Conservation (phyloP, 2,113 vertebrate genomes). For the Mustela lutreola region DNA sequence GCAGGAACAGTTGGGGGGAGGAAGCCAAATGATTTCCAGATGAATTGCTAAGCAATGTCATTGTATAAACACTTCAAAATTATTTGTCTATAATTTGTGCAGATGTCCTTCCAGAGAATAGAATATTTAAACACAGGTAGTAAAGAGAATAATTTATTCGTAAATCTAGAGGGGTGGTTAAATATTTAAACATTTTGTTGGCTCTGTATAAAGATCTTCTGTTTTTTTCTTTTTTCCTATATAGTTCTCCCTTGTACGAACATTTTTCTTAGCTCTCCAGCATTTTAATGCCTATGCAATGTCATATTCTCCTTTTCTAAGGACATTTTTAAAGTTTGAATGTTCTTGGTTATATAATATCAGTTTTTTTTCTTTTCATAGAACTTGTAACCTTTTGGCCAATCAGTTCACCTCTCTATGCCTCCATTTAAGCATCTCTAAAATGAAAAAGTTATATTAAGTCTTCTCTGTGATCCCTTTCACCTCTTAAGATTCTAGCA, state of each 20-base stretch:
- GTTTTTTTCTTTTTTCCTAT: slow-evolving; percentile 8
- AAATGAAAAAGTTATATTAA: slow-evolving; percentile 33
- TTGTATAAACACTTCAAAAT: slow-evolving; percentile 25
- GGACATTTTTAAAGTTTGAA: neutral
- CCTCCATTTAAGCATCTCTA: slow-evolving; percentile 20
- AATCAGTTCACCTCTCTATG: neutral
- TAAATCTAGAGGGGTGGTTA: slow-evolving; percentile 45
- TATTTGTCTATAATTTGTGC: slow-evolving; percentile 34
- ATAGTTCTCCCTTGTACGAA: neutral
- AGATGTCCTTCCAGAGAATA: neutral
- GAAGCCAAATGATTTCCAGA: slow-evolving; percentile 9
- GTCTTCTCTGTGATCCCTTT: slow-evolving; percentile 9
- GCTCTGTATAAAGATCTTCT: neutral
- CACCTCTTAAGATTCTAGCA: slow-evolving; percentile 36
- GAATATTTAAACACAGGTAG: slow-evolving; percentile 33
- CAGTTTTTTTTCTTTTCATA: slow-evolving; percentile 36
- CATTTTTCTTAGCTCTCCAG: slow-evolving; percentile 49
- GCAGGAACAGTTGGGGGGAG: neutral
- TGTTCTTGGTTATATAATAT: slow-evolving; percentile 9
- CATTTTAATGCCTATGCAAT: slow-evolving; percentile 3
- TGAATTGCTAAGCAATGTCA: slow-evolving; percentile 38
- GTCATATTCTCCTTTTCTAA: slow-evolving; percentile 42
- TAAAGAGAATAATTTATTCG: slow-evolving; percentile 44
- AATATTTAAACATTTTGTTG: slow-evolving; percentile 60
- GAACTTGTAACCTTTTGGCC: neutral